These are phyloP conservation scores for Lasioglossum villosulum DNA, from an alignment of 2,888 invertebrate species.

Conservation along the genomic window DNA sequence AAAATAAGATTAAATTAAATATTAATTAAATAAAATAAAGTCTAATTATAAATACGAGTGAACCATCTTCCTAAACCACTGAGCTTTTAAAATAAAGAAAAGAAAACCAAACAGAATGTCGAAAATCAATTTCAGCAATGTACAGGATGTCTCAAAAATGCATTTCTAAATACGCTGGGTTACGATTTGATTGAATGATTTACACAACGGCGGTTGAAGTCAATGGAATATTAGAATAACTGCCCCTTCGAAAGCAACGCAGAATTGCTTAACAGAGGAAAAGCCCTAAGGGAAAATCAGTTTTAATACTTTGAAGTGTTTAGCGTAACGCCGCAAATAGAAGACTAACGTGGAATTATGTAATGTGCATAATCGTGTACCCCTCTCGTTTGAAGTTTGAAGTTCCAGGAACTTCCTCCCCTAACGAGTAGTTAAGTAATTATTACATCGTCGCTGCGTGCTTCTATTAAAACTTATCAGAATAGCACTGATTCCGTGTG, in stretches of 20 bases:
- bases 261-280: constrained; percentile 24
- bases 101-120: neutral
- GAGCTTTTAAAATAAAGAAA: too few relatives aligned
- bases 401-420: constrained; percentile 25
- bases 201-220: neutral
- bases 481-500: neutral
- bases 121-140: neutral
- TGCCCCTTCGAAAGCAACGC: neutral
- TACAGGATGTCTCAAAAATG: neutral
- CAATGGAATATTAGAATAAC: neutral
- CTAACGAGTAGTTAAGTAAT: constrained; percentile 40
- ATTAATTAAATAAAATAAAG: too few relatives aligned
- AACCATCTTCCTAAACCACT: too few relatives aligned
- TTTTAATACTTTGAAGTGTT: constrained; percentile 48
- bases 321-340: constrained; percentile 31
- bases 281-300: constrained; percentile 5
- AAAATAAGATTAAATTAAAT: too few relatives aligned
- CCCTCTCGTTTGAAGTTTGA: constrained; percentile 25
- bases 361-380: constrained; percentile 27
- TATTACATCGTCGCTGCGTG: constrained; percentile 34
- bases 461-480: constrained; percentile 38
- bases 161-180: too few relatives aligned
- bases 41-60: too few relatives aligned
- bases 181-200: neutral
- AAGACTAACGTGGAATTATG: constrained; percentile 35